Evolutionary conservation across 2,888 invertebrate species (phyloP), one percentile per base, ranked within the genome.

Genomic region (Drosophila neutralis): DNA sequence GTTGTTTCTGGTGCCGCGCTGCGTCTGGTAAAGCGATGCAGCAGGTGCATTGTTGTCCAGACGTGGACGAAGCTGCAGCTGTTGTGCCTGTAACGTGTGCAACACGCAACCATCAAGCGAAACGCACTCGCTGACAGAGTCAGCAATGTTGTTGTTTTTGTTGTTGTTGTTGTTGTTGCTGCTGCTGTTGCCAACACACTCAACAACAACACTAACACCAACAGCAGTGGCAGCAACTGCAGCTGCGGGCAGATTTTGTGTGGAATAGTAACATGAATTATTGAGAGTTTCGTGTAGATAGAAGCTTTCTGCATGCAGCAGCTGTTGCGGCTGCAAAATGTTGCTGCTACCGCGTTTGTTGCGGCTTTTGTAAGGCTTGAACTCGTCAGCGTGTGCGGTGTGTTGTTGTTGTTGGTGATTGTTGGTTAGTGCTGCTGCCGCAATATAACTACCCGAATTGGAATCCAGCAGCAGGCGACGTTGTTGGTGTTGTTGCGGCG

Each of bases 381-480:
- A 51, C 52, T 38, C 24, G 58, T 56, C 59, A 62, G 73, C 68
- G 54, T 68, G 68, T 69, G 61, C 51, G 51, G 45, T 84, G 69
- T 68, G 66, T 69, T 65, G 65, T 68, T 66, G 65, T 70, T 85
- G 82, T 69, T 88, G 82, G 73, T 87, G 49, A 61, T 70, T 69
- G 69, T 74, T 78, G 62, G 58, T 71, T 69, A 61, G 49, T 60
- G 73, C 56, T 69, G 72, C 74, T 67, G 72, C 68, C 72, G 75
- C 73, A 76, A 76, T 87, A 91, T 92, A 92, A 87, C 90, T 92
- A 93, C 93, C 93, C 88, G 92, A 90, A 91, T 92, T 92, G 73
- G 91, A 89, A 77, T 93, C 93, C 91, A 92, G 83, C 83, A 91
- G 89, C 84, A 91, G 80, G 15, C 91, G 91, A 35, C 90, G 87